These are phyloP conservation scores for Novumbra hubbsi DNA, from an alignment of 2,797 vertebrate species.

Conservation along the genomic window DNA sequence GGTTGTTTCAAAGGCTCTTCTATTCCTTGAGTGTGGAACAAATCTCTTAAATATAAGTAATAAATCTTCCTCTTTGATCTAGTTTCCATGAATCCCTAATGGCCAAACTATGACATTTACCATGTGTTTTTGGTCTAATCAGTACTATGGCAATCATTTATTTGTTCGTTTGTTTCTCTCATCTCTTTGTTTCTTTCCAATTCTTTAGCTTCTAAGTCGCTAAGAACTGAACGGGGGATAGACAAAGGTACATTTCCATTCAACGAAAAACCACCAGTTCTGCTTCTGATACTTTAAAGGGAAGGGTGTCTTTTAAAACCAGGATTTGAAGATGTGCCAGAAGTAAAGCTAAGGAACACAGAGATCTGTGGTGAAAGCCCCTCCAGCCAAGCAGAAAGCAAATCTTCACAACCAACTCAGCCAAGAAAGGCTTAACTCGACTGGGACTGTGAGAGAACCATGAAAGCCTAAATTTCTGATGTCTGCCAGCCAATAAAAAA, in stretches of 20 bases:
- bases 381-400: neutral
- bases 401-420: neutral
- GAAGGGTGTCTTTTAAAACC: conserved; percentile 36
- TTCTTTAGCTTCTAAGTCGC: neutral
- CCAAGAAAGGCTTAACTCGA: conserved; percentile 4
- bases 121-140: too few relatives aligned
- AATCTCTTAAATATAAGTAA: neutral
- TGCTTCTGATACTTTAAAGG: conserved; percentile 41
- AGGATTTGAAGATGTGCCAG: conserved; percentile 52
- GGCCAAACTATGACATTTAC: too few relatives aligned
- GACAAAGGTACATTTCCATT: neutral
- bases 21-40: neutral
- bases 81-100: neutral
- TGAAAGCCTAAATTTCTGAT: conserved; percentile 4
- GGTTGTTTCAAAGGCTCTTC: neutral
- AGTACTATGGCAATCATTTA: neutral
- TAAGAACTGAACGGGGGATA: neutral
- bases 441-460: neutral
- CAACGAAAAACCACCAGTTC: neutral
- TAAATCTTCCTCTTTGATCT: neutral
- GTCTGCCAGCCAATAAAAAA: neutral
- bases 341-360: conserved; percentile 44
- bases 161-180: neutral
- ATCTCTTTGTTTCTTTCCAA: neutral
- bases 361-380: neutral